These are phyloP conservation scores for Bugulina stolonifera DNA, from an alignment of 2,888 invertebrate genomes.

Conservation along the genomic window DNA sequence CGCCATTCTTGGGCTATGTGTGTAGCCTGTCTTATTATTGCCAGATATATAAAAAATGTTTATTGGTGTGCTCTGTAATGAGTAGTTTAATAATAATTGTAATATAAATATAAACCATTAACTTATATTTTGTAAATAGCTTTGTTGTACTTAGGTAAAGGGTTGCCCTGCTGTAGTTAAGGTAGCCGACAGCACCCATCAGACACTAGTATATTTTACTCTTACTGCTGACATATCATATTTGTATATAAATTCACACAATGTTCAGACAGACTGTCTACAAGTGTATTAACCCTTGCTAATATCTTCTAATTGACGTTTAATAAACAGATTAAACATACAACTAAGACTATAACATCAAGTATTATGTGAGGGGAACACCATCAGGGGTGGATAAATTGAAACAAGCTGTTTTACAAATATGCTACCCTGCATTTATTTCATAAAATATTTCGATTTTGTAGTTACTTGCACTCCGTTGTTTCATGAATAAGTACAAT, in stretches of 20 bases:
- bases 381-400: not conserved
- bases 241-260: constrained; percentile 25
- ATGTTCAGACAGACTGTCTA: constrained; percentile 25
- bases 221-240: not conserved
- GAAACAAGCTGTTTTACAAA: not conserved
- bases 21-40: not conserved
- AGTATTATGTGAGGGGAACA: too few species aligned
- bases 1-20: not conserved
- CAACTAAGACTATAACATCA: too few species aligned
- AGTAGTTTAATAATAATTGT: constrained; percentile 17
- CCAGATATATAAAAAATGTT: constrained; percentile 9
- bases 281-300: not conserved
- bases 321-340: constrained; percentile 7
- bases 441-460: too few species aligned
- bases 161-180: not conserved
- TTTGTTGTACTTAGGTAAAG: constrained; percentile 2
- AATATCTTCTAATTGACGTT: constrained; percentile 18
- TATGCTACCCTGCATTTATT: too few species aligned
- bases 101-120: constrained; percentile 1
- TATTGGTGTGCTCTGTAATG: not conserved
- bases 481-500: too few species aligned
- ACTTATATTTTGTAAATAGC: constrained; percentile 16
- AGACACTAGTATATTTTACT: too few species aligned
- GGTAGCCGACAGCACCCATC: too few species aligned
- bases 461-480: too few species aligned